Evolutionary conservation across 1,140 invertebrate genomes (phyloP), one percentile per base, ranked within the genome.

Genomic region (Heliconius hewitsoni): DNA sequence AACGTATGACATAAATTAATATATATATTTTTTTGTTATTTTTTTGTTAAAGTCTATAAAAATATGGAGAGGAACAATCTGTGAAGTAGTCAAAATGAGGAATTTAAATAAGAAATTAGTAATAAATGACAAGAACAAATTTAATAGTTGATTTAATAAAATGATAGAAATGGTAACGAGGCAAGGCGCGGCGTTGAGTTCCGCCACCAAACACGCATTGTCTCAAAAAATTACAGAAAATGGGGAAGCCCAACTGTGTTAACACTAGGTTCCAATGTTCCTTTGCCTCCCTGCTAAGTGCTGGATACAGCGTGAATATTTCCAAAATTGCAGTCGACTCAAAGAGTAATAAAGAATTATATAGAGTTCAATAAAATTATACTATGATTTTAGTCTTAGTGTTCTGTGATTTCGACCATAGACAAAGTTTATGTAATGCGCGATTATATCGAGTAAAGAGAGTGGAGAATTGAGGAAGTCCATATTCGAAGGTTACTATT

Each of bases 381-480:
- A 66, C 4, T 46, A 46, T 16, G 0, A 66, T 66, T 27, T 16
- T 27, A 66, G 1, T 30, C 6, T 30, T 13, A 66, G 9, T 74
- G 52, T 57, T 60, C 57, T 66, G 23, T 66, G 57, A 16, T 76
- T 23, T 50, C 74, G 11, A 16, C 60, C 73, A 79, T 79, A 79
- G 78, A 79, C 71, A 74, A 79, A 66, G 73, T 82, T 85, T 83
- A 83, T 79, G 83, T 85, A 86, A 86, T 73, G 73, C 78, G 30
- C 37, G 27, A 71, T 55, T 50, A 52, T 74, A 71, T 76, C 60
- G 74, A 72, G 71, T 74, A 76, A 79, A 75, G 82, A 83, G 84
- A 85, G 74, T 55, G 82, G 80, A 81, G 85, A 86, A 86, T 86
- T 79, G 82, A 84, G 83, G 82, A 84, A 86, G 79, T 80, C 73